phyloP scores from a whole-genome alignment of 2,888 invertebrate species.

The Drosophila histrio region DNA sequence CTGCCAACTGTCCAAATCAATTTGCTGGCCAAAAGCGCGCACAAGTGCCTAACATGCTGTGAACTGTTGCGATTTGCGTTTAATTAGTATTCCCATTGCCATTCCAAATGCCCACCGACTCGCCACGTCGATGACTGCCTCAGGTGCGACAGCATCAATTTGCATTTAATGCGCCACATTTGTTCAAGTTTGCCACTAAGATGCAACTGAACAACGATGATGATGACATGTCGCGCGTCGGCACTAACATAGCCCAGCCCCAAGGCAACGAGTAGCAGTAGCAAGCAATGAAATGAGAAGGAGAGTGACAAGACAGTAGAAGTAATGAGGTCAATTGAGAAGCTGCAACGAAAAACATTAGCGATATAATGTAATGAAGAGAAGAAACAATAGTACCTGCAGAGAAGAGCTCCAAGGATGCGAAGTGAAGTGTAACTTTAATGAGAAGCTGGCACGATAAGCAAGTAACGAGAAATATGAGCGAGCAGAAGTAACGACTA shows the following conservation, averaged over 20 bases:
- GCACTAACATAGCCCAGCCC: not conserved
- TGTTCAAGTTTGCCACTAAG: constrained; percentile 34
- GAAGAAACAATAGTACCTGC: too few relatives aligned
- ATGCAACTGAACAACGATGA: not conserved
- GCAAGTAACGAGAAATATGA: not conserved
- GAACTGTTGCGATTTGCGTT: constrained; percentile 61
- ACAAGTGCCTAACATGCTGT: constrained; percentile 50
- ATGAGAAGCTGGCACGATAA: too few relatives aligned
- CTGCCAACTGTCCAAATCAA: constrained; percentile 57
- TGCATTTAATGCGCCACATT: constrained; percentile 62
- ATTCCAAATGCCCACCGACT: not conserved
- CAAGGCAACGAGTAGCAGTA: too few relatives aligned
- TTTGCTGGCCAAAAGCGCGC: constrained; percentile 46
- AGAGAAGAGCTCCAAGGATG: too few relatives aligned
- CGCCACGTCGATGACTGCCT: constrained; percentile 16
- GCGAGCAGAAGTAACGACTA: not conserved
- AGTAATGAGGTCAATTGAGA: not conserved
- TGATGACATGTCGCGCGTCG: constrained; percentile 6
- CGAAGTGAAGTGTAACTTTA: too few relatives aligned
- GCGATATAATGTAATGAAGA: too few relatives aligned
- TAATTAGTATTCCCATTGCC: constrained; percentile 55
- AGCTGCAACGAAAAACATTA: too few relatives aligned
- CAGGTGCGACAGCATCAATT: constrained; percentile 55
- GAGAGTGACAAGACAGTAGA: not conserved
- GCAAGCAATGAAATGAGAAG: not conserved